Percentiles rank a stretch among this genome's conserved stretches.
phyloP scores from a whole-genome alignment of 2,113 vertebrate species.

The Anthoscopus minutus region DNA sequence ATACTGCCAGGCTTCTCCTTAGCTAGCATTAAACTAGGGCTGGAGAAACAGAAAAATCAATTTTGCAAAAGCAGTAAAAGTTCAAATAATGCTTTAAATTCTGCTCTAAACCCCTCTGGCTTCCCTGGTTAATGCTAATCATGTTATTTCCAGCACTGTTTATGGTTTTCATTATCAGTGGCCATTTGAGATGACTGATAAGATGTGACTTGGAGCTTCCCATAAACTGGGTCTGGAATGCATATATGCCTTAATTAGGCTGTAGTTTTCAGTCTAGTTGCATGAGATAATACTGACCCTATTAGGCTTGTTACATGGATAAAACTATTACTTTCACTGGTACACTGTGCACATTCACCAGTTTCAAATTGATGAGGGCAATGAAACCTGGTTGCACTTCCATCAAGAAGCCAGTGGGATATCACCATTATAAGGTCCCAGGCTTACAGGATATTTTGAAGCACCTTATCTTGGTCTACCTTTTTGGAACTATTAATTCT shows the following conservation, averaged over 20 bases:
- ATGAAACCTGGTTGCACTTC: neutral
- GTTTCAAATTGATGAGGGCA: neutral
- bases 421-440: neutral
- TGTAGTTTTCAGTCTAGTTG: neutral
- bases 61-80: neutral
- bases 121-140: neutral
- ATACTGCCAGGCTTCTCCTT: neutral
- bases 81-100: neutral
- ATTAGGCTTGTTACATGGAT: neutral
- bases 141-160: neutral
- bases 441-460: neutral
- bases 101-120: neutral
- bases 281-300: neutral
- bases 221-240: neutral
- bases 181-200: neutral
- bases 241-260: neutral
- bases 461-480: neutral
- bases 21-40: neutral
- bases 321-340: neutral
- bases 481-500: neutral
- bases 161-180: neutral
- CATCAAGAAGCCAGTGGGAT: neutral
- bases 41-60: neutral
- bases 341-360: neutral
- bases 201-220: neutral